phyloP scores from a whole-genome alignment of 2,888 invertebrate species.

The Plutella xylostella region DNA sequence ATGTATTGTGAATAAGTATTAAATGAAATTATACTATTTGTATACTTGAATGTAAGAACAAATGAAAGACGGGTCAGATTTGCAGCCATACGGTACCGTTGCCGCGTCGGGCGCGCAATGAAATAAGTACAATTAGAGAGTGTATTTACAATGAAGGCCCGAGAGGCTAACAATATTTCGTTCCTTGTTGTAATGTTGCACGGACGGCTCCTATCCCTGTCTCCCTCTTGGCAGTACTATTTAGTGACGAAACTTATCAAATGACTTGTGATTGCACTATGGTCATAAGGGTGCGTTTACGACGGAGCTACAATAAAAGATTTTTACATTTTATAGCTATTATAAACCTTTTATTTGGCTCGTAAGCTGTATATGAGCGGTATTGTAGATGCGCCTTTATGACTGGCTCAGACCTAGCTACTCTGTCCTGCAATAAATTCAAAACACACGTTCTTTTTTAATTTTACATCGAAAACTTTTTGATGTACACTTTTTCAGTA shows the following conservation, averaged over 20 bases:
- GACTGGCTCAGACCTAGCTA: too few species aligned
- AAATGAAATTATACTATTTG: conserved; percentile 35
- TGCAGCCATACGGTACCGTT: conserved; percentile 36
- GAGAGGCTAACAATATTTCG: conserved; percentile 22
- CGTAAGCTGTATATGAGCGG: too few species aligned
- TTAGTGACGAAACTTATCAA: too few species aligned
- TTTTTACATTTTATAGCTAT: too few species aligned
- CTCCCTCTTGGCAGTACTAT: conserved; percentile 35
- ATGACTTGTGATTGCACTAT: too few species aligned
- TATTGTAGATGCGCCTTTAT: too few species aligned
- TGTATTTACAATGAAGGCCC: conserved; percentile 20
- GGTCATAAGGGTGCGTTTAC: too few species aligned
- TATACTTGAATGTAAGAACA: conserved; percentile 28
- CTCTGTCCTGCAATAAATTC: conserved; percentile 17
- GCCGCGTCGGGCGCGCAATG: conserved; percentile 8
- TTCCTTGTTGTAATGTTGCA: conserved; percentile 15
- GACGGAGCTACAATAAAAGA: too few species aligned
- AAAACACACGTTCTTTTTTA: conserved; percentile 39
- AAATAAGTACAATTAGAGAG: conserved; percentile 14
- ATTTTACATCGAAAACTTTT: conserved; percentile 65
- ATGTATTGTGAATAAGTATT: conserved; percentile 44
- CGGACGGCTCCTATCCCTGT: neutral
- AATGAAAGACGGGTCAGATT: conserved; percentile 29
- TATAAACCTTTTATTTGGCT: too few species aligned
- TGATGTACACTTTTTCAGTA: conserved; percentile 64